A percentile compares a stretch with the other conserved stretches of the same genome.
Evolutionary conservation across 2,113 vertebrate species (phyloP).

Genomic region (Ivindomyrus marchei): DNA sequence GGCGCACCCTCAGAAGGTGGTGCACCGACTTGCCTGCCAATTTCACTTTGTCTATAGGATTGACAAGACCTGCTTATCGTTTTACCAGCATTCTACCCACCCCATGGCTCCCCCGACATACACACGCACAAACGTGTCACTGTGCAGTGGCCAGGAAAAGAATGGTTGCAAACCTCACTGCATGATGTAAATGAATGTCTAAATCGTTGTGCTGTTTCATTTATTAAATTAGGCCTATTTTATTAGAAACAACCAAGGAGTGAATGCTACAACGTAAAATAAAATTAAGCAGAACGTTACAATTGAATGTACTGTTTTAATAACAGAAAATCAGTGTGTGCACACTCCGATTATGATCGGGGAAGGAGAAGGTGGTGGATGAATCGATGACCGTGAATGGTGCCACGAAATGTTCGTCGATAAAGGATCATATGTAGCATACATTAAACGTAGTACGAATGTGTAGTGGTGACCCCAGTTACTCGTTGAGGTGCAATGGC

Average conservation of each 20-base stretch:
- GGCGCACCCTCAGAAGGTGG: too few relatives aligned
- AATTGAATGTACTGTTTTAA: background rate
- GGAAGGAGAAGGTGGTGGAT: background rate
- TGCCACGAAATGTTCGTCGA: background rate
- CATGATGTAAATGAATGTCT: background rate
- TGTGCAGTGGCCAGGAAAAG: background rate
- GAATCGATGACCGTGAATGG: background rate
- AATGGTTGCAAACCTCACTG: background rate
- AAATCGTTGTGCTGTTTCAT: background rate
- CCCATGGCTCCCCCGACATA: background rate
- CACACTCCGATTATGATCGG: background rate
- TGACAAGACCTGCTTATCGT: background rate
- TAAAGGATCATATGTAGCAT: background rate
- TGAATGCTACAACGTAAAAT: background rate
- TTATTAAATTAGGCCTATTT: background rate
- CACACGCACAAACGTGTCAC: background rate
- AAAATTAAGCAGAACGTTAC: background rate
- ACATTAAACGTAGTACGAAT: background rate
- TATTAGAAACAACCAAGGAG: background rate
- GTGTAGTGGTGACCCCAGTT: background rate
- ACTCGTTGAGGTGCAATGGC: background rate
- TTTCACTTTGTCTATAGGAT: background rate
- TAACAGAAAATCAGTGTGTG: background rate
- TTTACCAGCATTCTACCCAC: background rate
- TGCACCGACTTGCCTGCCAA: background rate